Conservation (phyloP, 1,140 invertebrate species). For the Panagrolaimus sp. region DNA sequence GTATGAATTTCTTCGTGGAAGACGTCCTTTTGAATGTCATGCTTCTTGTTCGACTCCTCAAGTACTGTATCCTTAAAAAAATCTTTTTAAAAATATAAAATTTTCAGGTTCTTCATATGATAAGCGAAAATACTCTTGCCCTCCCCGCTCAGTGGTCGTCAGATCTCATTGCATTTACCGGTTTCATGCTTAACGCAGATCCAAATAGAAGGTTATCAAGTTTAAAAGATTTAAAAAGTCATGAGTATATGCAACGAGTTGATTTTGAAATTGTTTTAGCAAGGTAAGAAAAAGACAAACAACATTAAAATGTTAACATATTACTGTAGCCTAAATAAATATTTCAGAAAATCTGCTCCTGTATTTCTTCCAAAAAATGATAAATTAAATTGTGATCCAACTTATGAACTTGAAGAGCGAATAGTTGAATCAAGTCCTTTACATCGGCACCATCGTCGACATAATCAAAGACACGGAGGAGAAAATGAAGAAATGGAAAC, state of each 20-base stretch:
- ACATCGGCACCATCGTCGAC: conserved; percentile 65
- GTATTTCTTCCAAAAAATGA: conserved; percentile 67
- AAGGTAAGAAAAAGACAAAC: no score
- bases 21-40: conserved; percentile 61
- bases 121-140: conserved; percentile 30
- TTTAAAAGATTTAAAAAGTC: conserved; percentile 67
- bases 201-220: conserved; percentile 68
- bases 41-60: conserved; percentile 42
- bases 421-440: conserved; percentile 78
- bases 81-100: background rate
- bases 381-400: conserved; percentile 82
- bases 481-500: background rate
- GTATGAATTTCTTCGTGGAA: conserved; percentile 72
- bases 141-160: conserved; percentile 49
- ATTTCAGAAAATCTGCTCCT: conserved; percentile 36
- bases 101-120: conserved; percentile 43
- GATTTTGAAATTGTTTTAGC: conserved; percentile 65
- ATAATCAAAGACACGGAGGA: conserved; percentile 1
- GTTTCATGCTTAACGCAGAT: conserved; percentile 68
- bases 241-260: conserved; percentile 66
- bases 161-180: conserved; percentile 56
- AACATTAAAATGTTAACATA: no score
- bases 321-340: background rate
- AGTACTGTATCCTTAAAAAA: conserved; percentile 24
- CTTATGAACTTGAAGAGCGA: conserved; percentile 80